A percentile compares a stretch with the other conserved stretches of the same genome.
These are phyloP conservation scores for Physeter macrocephalus DNA, from an alignment of 2,113 vertebrate genomes.

Conservation along the genomic window DNA sequence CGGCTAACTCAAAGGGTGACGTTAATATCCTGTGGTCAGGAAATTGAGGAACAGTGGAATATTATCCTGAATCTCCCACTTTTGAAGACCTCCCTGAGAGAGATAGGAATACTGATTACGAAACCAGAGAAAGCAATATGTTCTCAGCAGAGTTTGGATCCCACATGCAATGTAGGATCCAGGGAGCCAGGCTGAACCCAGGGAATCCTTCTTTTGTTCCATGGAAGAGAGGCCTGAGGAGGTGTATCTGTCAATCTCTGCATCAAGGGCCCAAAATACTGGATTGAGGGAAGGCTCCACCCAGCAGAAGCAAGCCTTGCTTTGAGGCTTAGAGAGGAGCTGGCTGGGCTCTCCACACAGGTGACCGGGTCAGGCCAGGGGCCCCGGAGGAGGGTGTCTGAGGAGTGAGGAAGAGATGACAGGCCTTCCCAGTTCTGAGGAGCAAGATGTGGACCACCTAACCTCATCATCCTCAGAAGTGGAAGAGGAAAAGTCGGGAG, in stretches of 20 bases:
- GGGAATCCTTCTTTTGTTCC: background rate
- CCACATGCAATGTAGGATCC: too few species aligned
- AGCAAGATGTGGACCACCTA: background rate
- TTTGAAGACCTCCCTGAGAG: background rate
- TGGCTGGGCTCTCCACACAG: background rate
- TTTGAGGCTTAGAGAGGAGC: background rate
- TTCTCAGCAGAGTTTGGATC: background rate
- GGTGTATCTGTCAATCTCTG: background rate
- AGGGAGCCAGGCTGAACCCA: background rate
- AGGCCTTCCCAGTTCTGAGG: background rate
- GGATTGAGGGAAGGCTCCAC: background rate
- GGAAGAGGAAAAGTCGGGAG: background rate
- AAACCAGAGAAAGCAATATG: background rate
- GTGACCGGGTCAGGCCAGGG: background rate
- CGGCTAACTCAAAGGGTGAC: background rate
- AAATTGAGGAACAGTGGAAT: background rate
- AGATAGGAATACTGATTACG: background rate
- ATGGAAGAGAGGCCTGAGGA: background rate
- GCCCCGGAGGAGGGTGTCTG: background rate
- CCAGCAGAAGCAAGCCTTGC: background rate
- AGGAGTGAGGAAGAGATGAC: background rate
- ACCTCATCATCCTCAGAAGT: background rate
- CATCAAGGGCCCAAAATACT: background rate
- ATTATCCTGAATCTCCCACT: background rate
- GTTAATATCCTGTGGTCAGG: background rate